Percentiles rank a stretch among this genome's conserved stretches.
Evolutionary conservation across 2,113 vertebrate species (phyloP).

Genomic region (Circaetus cinerascens): DNA sequence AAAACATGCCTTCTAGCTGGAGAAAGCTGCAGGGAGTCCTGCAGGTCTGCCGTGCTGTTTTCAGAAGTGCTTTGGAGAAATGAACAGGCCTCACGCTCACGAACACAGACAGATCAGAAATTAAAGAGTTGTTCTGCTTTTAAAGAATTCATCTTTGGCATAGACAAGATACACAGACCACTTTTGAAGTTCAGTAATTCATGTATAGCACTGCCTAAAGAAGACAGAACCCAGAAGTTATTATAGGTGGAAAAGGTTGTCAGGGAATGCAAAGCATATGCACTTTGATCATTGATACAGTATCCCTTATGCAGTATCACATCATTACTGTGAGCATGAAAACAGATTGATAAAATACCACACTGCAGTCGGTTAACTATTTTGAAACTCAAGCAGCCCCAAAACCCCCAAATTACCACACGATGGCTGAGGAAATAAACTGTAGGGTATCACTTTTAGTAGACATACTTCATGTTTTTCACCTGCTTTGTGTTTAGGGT

Average conservation of each 20-base stretch:
- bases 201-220: neutral
- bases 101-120: neutral
- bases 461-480: neutral
- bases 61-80: conserved; percentile 2
- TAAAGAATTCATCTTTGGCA: neutral
- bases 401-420: neutral
- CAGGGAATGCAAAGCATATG: neutral
- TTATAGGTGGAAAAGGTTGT: neutral
- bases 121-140: neutral
- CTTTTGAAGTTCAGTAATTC: neutral
- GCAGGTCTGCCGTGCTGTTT: neutral
- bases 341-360: neutral
- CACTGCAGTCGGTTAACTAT: neutral
- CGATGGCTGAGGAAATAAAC: neutral
- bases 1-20: neutral
- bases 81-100: neutral
- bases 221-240: neutral
- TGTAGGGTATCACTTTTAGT: neutral
- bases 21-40: neutral
- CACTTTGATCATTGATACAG: neutral
- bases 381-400: neutral
- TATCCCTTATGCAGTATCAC: neutral
- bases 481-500: neutral
- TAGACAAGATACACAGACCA: neutral
- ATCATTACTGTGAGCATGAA: neutral